Evolutionary conservation across 2,888 invertebrate species (phyloP), one percentile per base, ranked within the genome.

Genomic region (Idaea dimidiata): DNA sequence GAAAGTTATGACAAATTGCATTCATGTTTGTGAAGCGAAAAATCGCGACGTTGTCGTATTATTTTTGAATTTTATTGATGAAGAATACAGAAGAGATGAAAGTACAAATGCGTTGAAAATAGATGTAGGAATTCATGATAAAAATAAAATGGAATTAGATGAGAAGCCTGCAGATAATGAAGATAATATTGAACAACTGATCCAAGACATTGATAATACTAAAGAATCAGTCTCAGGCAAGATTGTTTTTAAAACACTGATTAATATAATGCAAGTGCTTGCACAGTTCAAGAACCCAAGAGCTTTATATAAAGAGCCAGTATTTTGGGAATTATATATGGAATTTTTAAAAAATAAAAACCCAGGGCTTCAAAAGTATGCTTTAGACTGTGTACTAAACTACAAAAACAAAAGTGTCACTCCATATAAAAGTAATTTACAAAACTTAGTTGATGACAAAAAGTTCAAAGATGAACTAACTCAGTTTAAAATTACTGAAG

Each of bases 381-480:
- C 98, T 0, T 87, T 99, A 55, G 96, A 97, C 78, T 99, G 98
- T 81, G 86, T 99, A 1, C 89, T 97, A 74, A 95, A 96, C 0
- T 99, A 98, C 84, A 97, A 97, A 81, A 94, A 95, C 69, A 96
- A 96, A 79, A 95, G 94, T 77, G 80, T 99, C 7, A 81, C 91
- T 0, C 95, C 96, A 0, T 98, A 99, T 80, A 96, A 96, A 81
- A 95, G 95, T 55, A 95, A 97, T 76, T 88, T 99, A 59, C 94
- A 95, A 71, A 95, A 95, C 66, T 90, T 99, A 60, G 94, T 98
- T 5, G 96, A 98, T 77, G 97, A 98, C 70, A 96, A 96, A 73
- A 96, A 96, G 70, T 96, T 99, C 72, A 97, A 97, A 89, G 95
- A 96, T 75, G 97, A 98, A 85, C 83, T 99, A 3, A 94, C 95